Percentiles rank a stretch among this genome's conserved stretches.
These are phyloP conservation scores for Drosophila bunnanda DNA, from an alignment of 2,888 invertebrate genomes.

Conservation along the genomic window DNA sequence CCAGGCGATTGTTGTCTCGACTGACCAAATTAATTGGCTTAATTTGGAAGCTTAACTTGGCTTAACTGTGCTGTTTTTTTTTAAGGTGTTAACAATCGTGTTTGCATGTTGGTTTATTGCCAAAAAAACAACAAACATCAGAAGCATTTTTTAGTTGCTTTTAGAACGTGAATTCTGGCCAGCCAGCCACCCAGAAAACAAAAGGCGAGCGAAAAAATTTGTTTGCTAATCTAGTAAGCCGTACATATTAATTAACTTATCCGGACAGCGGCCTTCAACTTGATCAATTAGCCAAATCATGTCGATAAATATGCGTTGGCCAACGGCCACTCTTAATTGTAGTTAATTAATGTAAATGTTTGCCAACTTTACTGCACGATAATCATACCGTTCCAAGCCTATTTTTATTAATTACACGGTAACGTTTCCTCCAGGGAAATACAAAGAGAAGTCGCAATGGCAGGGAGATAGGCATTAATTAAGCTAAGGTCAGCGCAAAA, in stretches of 20 bases:
- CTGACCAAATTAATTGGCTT: constrained; percentile 63
- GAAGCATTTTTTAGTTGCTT: constrained; percentile 7
- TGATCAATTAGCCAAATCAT: constrained; percentile 41
- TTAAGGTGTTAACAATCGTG: constrained; percentile 66
- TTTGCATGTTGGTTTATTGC: constrained; percentile 54
- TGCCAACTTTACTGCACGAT: constrained; percentile 30
- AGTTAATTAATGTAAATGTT: constrained; percentile 63
- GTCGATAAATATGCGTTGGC: constrained; percentile 34
- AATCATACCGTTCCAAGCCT: constrained; percentile 29
- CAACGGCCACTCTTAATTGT: constrained; percentile 43
- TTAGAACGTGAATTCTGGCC: constrained; percentile 29
- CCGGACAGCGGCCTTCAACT: constrained; percentile 58
- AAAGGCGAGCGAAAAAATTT: neutral
- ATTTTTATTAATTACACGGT: constrained; percentile 50
- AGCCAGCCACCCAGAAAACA: constrained; percentile 17
- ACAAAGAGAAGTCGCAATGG: constrained; percentile 12
- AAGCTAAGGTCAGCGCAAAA: constrained; percentile 24
- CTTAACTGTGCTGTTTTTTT: constrained; percentile 10
- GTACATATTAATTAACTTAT: constrained; percentile 49
- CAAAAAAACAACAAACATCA: constrained; percentile 1
- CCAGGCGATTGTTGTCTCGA: constrained; percentile 46
- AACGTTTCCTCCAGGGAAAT: constrained; percentile 46
- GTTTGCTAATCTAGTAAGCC: constrained; percentile 29
- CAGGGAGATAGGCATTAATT: constrained; percentile 6
- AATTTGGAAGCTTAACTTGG: constrained; percentile 25